A percentile compares a stretch with the other conserved stretches of the same genome.
Evolutionary conservation across 1,140 invertebrate genomes (phyloP).

Genomic region (Halictus rubicundus): DNA sequence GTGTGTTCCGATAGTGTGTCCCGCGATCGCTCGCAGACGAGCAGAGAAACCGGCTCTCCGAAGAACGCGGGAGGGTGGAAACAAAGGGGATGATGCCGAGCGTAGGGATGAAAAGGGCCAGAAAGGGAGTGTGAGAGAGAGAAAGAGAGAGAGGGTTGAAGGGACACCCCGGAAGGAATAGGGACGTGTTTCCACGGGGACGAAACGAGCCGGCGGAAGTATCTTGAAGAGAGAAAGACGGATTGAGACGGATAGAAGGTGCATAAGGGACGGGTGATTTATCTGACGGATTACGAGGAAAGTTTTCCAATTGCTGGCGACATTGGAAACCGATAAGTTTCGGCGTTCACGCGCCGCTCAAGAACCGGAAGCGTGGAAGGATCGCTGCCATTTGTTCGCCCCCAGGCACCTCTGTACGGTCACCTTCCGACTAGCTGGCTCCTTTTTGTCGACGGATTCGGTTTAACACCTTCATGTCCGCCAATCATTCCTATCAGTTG

Average conservation of each 20-base stretch:
- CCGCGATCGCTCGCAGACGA: constrained; percentile 10
- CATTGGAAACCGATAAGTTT: constrained; percentile 71
- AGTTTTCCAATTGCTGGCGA: constrained; percentile 71
- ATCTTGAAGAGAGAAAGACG: constrained; percentile 21
- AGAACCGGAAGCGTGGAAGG: constrained; percentile 37
- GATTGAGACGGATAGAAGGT: constrained; percentile 19
- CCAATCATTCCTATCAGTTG: no score
- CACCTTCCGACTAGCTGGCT: neutral
- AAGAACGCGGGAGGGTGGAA: neutral
- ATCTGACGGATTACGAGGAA: constrained; percentile 71
- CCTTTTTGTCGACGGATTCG: neutral
- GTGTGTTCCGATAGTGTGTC: constrained; percentile 17
- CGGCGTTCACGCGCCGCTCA: constrained; percentile 38
- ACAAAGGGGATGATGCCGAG: neutral
- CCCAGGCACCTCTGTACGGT: constrained; percentile 32
- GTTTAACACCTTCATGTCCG: neutral
- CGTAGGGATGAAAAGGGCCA: neutral
- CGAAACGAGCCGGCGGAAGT: neutral
- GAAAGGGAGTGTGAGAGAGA: no score
- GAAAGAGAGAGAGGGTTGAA: no score
- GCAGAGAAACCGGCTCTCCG: no score
- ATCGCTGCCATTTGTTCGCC: constrained; percentile 26
- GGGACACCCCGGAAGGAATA: no score
- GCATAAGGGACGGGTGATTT: constrained; percentile 63
- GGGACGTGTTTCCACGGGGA: neutral